A percentile compares a stretch with the other conserved stretches of the same genome.
Conservation (phyloP, 2,113 vertebrate genomes). For the Tyrannus savana region DNA sequence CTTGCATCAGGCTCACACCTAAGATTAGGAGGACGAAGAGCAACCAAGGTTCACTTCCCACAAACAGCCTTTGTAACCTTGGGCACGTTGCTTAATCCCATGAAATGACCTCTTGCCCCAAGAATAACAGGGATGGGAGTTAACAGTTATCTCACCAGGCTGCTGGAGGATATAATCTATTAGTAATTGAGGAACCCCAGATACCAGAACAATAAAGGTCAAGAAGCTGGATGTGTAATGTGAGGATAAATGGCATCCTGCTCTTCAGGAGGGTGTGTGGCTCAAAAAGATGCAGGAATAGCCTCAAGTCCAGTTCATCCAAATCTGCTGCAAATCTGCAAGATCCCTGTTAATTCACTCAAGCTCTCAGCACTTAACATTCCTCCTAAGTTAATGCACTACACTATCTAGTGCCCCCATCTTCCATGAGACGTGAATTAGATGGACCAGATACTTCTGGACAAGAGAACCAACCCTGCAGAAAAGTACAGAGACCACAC, state of each 20-base stretch:
- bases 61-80: neutral
- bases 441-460: neutral
- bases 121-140: neutral
- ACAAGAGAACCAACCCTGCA: neutral
- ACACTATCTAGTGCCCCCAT: no score
- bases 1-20: neutral
- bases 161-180: neutral
- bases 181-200: neutral
- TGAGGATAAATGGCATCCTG: neutral
- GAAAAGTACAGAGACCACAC: neutral
- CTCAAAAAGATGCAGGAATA: neutral
- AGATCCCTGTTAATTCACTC: neutral
- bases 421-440: neutral
- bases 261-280: neutral
- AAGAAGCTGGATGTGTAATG: neutral
- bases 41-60: neutral
- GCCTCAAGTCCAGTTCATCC: neutral
- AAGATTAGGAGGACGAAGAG: neutral
- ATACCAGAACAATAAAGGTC: neutral
- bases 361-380: neutral
- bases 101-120: neutral
- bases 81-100: neutral
- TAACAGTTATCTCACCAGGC: neutral
- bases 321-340: neutral
- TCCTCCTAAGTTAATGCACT: neutral